Base-by-base conservation (phyloP, 2,888 invertebrate genomes). In the Boloria euphrosyne region DNA sequence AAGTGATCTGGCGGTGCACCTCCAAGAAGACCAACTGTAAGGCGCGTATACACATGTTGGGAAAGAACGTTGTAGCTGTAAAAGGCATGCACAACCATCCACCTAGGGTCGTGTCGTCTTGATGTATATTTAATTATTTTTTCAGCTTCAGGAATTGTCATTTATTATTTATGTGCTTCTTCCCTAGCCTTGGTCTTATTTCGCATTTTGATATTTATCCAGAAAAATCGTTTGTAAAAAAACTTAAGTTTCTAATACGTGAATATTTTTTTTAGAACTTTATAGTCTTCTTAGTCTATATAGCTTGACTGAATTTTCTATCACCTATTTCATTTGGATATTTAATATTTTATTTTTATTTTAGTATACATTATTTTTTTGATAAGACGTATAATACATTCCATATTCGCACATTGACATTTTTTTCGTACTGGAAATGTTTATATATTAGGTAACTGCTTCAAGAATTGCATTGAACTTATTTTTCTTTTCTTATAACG, bases 21-120 rank as follows among this genome's bases (percentile, higher is more conserved):
- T 93, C 93, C 10, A 93, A 93, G 84, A 93, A 93, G 80, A 92
- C 92, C 0, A 93, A 93, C 73, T 93, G 93, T 73, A 90, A 92
- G 76, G 93, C 93, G 22, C 79, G 93, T 65, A 93, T 93, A 61
- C 93, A 93, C 75, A 93, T 92, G 88, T 73, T 91, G 72, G 92
- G 92, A 0, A 77, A 89, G 17, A 90, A 81, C 70, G 92, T 93
- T 66, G 90, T 93, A 18, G 92, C 91, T 6, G 92, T 92, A 52
- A 93, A 92, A 74, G 92, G 93, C 3, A 89, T 92, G 87, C 93
- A 93, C 76, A 93, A 93, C 73, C 93, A 93, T 69, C 89, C 92
- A 22, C 92, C 92, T 62, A 83, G 92, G 27, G 86, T 88, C 49
- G 67, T 85, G 46, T 84, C 86, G 4, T 69, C 83, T 62, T 81